Evolutionary conservation across 2,113 vertebrate species (phyloP).

Genomic region (Uria lomvia): DNA sequence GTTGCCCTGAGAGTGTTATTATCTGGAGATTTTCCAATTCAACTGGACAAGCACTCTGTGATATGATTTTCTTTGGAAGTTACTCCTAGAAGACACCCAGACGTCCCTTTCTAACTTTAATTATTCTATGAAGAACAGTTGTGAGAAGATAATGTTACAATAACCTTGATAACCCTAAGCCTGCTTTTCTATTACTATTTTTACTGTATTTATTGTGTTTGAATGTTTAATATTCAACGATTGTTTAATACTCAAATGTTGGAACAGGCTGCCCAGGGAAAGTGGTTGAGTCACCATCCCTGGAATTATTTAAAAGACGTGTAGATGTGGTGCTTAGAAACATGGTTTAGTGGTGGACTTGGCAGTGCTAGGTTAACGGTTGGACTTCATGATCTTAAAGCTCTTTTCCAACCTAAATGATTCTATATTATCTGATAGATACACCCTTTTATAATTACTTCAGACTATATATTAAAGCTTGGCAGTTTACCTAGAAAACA

Average conservation of each 20-base stretch:
- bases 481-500: not conserved
- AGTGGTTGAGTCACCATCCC: not conserved
- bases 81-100: not conserved
- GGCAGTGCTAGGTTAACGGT: not conserved
- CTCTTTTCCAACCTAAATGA: not conserved
- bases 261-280: not conserved
- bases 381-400: not conserved
- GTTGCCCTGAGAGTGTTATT: not conserved
- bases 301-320: not conserved
- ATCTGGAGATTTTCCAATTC: not conserved
- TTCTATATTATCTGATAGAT: not conserved
- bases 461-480: not conserved
- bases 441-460: not conserved
- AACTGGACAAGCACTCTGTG: not conserved
- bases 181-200: not conserved
- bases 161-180: not conserved
- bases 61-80: not conserved
- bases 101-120: not conserved
- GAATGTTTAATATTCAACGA: not conserved
- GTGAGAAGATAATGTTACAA: not conserved
- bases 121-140: not conserved
- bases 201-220: not conserved
- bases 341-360: not conserved
- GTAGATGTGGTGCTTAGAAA: not conserved
- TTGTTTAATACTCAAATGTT: not conserved